Evolutionary conservation across 2,113 vertebrate species (phyloP), one percentile per base, ranked within the genome.

Genomic region (Datnioides undecimradiatus): DNA sequence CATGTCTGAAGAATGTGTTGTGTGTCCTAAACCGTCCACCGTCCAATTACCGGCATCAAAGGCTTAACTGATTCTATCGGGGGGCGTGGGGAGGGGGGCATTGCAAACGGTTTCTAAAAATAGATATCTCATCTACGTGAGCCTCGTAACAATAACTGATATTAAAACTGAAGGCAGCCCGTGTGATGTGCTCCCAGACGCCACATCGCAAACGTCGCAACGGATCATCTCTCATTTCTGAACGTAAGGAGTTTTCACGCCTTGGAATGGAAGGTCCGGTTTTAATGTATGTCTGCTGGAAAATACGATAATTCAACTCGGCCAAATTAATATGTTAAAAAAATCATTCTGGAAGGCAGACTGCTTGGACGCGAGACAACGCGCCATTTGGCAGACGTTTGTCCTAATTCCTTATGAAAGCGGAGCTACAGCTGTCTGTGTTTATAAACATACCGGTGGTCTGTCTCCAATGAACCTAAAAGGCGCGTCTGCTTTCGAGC

Each of bases 31-130:
- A 59, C 31, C 8, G n/a, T n/a, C 69, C 16, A 34, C 54, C 59
- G 74, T 34, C 70, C 69, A 80, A 82, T 76, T 83, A 83, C 76
- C 59, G 51, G 69, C 67, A 83, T 83, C 87, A 80, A 83, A 85
- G 84, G 38, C 68, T 81, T 21, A 69, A 51, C 58, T 54, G 78
- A 88, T 79, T 41, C 3, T 66, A 87, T 84, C 82, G 49, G 48
- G 38, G 73, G 60, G 74, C 12, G 31, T 74, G 29, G n/a, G n/a
- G n/a, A n/a, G n/a, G n/a, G n/a, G n/a, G n/a, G n/a, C n/a, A n/a
- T n/a, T 78, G 67, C 78, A 57, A 60, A 34, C 49, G 34, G 34
- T 40, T 41, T 76, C 79, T 81, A 62, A 79, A 86, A 79, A 82
- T 75, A 79, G 66, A 73, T 3, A 0, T 33, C 34, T 73, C 66